A percentile compares a stretch with the other conserved stretches of the same genome.
Conservation (phyloP, 2,113 vertebrate species). For the Lonchura striata region DNA sequence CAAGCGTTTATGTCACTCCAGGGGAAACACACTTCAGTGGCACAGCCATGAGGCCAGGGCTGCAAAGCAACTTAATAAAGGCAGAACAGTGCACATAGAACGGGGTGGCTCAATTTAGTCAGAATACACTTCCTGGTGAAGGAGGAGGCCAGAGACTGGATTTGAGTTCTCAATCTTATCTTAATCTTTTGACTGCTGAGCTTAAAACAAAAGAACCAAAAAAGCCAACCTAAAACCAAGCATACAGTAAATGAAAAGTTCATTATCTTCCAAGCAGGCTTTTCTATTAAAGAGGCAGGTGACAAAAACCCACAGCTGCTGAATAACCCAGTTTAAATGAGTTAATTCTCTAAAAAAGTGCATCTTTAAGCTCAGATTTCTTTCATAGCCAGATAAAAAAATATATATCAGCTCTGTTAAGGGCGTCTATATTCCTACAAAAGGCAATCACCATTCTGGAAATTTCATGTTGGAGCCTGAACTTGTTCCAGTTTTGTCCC, state of each 20-base stretch:
- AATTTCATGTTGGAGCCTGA: conserved; percentile 18
- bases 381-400: background rate
- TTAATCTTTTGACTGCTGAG: conserved; percentile 42
- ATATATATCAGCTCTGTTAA: background rate
- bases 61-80: conserved; percentile 87
- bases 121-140: conserved; percentile 81
- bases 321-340: conserved; percentile 8
- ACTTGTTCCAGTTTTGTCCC: background rate
- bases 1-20: conserved; percentile 76
- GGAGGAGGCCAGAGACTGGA: conserved; percentile 84
- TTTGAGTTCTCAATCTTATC: conserved; percentile 79
- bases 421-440: background rate
- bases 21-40: conserved; percentile 89
- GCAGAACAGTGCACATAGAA: conserved; percentile 86
- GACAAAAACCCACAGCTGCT: conserved; percentile 55
- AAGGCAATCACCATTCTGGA: conserved; percentile 13
- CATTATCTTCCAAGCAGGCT: conserved; percentile 35
- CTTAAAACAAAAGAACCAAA: background rate
- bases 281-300: conserved; percentile 59
- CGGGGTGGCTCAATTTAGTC: conserved; percentile 80
- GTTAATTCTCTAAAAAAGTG: background rate
- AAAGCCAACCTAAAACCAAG: background rate
- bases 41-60: conserved; percentile 82
- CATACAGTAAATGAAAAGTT: background rate
- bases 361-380: conserved; percentile 4